phyloP scores from a whole-genome alignment of 2,888 invertebrate genomes.

The Macrosoma leucophasiata region DNA sequence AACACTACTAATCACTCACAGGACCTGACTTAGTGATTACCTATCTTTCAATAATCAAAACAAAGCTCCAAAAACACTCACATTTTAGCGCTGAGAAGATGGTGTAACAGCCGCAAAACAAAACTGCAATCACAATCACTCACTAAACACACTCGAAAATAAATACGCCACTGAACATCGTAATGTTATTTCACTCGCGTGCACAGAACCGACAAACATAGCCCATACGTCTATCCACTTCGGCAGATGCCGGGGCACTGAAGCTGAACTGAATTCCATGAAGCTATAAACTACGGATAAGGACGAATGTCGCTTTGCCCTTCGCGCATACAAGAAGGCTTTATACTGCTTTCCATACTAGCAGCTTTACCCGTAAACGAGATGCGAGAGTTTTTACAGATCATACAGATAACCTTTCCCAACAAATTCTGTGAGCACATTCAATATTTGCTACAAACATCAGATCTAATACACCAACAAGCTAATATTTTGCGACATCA shows the following conservation, averaged over 20 bases:
- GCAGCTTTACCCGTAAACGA: too few relatives aligned
- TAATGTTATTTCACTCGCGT: constrained; percentile 47
- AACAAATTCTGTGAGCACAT: too few relatives aligned
- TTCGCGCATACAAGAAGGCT: constrained; percentile 25
- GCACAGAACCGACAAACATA: constrained; percentile 32
- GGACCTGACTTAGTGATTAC: too few relatives aligned
- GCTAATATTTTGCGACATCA: background rate
- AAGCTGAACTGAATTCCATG: constrained; percentile 28
- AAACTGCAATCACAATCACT: constrained; percentile 35
- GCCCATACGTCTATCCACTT: constrained; percentile 37
- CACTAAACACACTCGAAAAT: constrained; percentile 47
- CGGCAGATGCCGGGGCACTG: constrained; percentile 62
- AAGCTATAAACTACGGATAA: constrained; percentile 20
- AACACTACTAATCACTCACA: too few relatives aligned
- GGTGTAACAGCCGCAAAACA: constrained; percentile 28
- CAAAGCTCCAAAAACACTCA: constrained; percentile 33
- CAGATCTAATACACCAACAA: background rate
- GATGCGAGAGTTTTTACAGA: too few relatives aligned
- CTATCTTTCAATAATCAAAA: too few relatives aligned
- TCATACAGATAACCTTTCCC: too few relatives aligned
- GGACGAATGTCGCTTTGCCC: constrained; percentile 36
- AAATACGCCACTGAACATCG: constrained; percentile 53
- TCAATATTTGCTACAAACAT: too few relatives aligned
- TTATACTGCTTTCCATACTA: too few relatives aligned
- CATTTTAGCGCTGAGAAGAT: constrained; percentile 36